Conservation (phyloP, 2,888 invertebrate species). For the Omphaloscelis lunosa region DNA sequence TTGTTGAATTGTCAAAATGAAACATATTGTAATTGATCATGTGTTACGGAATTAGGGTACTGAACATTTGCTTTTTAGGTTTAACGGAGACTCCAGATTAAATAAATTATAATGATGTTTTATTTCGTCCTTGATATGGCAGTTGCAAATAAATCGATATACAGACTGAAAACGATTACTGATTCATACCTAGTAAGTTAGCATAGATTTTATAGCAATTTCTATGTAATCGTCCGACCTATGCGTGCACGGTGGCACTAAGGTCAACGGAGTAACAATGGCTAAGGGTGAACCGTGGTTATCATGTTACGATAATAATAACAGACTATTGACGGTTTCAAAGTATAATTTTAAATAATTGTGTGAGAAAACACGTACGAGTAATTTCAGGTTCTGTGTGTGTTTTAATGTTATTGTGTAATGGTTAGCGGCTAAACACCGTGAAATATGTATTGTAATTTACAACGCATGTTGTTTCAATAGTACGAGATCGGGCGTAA, state of each 20-base stretch:
- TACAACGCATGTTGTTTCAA: not conserved
- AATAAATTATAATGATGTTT: not conserved
- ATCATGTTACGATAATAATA: constrained; percentile 17
- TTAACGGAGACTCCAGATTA: not conserved
- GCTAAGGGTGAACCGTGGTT: constrained; percentile 22
- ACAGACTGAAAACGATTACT: not conserved
- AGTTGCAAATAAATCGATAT: not conserved
- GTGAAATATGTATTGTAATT: constrained; percentile 20
- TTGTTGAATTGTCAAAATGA: too few species aligned
- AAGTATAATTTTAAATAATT: constrained; percentile 23
- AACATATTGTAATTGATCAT: too few species aligned
- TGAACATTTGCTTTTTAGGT: not conserved
- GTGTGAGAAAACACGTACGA: not conserved
- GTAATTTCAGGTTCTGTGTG: constrained; percentile 6
- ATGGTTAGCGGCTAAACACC: not conserved
- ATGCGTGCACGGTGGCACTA: constrained; percentile 32
- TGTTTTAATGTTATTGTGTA: not conserved
- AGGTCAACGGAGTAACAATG: constrained; percentile 39
- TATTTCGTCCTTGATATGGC: too few species aligned
- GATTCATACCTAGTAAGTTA: constrained; percentile 13
- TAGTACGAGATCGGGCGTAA: not conserved
- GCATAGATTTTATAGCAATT: constrained; percentile 28
- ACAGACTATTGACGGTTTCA: not conserved
- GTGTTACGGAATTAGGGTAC: too few species aligned
- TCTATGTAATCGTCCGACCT: constrained; percentile 13